Evolutionary conservation across 2,797 vertebrate species (phyloP).

Genomic region (Siniperca obscura): DNA sequence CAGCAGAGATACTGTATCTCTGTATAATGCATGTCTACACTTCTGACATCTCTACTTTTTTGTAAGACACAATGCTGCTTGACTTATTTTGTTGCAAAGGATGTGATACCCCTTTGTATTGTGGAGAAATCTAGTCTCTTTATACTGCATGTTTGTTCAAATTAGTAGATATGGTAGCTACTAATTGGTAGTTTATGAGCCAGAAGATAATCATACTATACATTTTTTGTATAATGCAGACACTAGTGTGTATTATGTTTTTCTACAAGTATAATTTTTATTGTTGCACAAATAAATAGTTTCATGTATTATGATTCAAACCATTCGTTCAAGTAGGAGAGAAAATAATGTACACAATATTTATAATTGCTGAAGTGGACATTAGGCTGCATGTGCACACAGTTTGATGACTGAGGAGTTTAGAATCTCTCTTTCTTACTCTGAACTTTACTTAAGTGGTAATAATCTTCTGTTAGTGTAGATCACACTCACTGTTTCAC

Average conservation of each 20-base stretch:
- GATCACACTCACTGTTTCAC: not conserved
- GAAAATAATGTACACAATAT: not conserved
- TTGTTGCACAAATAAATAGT: not conserved
- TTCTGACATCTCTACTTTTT: too few relatives aligned
- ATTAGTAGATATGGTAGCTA: not conserved
- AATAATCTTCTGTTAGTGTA: not conserved
- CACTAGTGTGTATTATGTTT: not conserved
- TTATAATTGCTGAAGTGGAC: not conserved
- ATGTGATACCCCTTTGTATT: not conserved
- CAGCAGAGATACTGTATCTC: not conserved
- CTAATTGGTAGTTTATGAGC: not conserved
- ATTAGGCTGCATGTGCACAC: not conserved
- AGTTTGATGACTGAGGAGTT: slow-evolving; percentile 3
- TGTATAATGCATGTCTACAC: too few relatives aligned
- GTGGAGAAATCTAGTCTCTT: not conserved
- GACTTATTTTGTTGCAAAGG: not conserved
- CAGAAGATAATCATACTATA: not conserved
- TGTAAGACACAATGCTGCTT: not conserved
- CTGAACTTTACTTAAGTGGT: not conserved
- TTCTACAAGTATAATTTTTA: not conserved
- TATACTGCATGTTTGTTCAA: not conserved
- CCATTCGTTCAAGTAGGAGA: not conserved
- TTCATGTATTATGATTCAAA: not conserved
- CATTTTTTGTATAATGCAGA: not conserved
- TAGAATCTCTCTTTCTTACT: not conserved